Evolutionary conservation across 1,140 invertebrate species (phyloP), one percentile per base, ranked within the genome.

Genomic region (Dolichoris vasculosae): DNA sequence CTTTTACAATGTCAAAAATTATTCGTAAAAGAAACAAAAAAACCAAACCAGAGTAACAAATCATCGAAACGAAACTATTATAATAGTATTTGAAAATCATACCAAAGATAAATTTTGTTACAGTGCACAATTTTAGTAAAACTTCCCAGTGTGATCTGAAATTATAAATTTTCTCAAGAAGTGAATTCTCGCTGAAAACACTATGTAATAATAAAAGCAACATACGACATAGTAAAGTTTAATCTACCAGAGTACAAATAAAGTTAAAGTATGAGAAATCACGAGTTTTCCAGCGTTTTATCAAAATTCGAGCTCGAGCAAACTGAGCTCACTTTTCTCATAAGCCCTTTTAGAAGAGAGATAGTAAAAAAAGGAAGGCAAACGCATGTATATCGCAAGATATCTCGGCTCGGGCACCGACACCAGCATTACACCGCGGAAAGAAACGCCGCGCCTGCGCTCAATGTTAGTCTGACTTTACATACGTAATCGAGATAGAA

Each of bases 221-320:
- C 82, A 77, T 46, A 64, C 38, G 26, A 20, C 35, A 43, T 23
- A 51, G 38, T 26, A 30, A 81, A 76, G 69, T 81, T 85, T 81
- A 81, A 81, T 85, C 69, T 82, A 69, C 78, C 71, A 30, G 69
- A 30, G 67, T 32, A 75, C 59, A 82, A 85, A 76, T 82, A 82
- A 85, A 82, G 79, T 76, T 67, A 64, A 75, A 75, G 78, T 77
- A 69, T 15, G 79, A 75, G 79, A 85, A 76, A 82, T 48, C 71
- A 77, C 46, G 55, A 69, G 48, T 38, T 78, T 55, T 48, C 30
- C 51, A 23, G 79, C 71, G 79, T 77, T 85, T 85, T 85, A 82
- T 82, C 78, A 85, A 85, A 85, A 85, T 85, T 85, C 79, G 67
- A 67, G 78, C 84, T 51, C 78, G 55, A 38, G 69, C 75, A 32